Conservation (phyloP, 2,888 invertebrate species). For the Allacma fusca region DNA sequence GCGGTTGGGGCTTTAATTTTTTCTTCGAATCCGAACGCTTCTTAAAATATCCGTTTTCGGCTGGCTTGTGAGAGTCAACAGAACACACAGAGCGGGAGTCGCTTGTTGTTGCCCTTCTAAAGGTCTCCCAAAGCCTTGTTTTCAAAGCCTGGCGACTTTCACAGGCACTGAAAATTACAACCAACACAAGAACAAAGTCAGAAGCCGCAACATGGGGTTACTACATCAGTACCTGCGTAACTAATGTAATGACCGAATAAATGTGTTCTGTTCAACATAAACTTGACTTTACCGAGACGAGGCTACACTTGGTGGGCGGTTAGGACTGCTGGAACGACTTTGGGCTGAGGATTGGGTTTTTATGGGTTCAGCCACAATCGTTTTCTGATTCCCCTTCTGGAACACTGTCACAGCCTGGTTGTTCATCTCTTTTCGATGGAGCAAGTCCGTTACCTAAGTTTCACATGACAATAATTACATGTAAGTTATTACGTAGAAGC, state of each 20-base stretch:
- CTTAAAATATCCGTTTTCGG: slow-evolving; percentile 59
- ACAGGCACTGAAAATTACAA: slow-evolving; percentile 50
- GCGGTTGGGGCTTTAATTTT: slow-evolving; percentile 75
- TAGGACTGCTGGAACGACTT: slow-evolving; percentile 55
- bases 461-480: not conserved
- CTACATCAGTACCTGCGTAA: too few relatives aligned
- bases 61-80: slow-evolving; percentile 50
- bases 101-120: slow-evolving; percentile 59
- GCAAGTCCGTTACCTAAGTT: slow-evolving; percentile 58
- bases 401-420: slow-evolving; percentile 58
- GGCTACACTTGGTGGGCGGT: slow-evolving; percentile 59
- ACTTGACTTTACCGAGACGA: slow-evolving; percentile 54
- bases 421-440: slow-evolving; percentile 58
- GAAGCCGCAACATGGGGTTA: not conserved
- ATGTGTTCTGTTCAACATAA: too few relatives aligned
- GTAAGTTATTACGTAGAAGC: not conserved
- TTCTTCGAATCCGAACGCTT: slow-evolving; percentile 59
- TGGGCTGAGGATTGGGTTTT: slow-evolving; percentile 36
- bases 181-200: slow-evolving; percentile 13
- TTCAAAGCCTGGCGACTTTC: slow-evolving; percentile 60
- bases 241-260: too few relatives aligned
- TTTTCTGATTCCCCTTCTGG: slow-evolving; percentile 61
- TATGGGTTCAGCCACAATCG: slow-evolving; percentile 59
- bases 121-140: slow-evolving; percentile 61
- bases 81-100: slow-evolving; percentile 61